Evolutionary conservation across 2,888 invertebrate species (phyloP).

Genomic region (Mechanitis mazaeus): DNA sequence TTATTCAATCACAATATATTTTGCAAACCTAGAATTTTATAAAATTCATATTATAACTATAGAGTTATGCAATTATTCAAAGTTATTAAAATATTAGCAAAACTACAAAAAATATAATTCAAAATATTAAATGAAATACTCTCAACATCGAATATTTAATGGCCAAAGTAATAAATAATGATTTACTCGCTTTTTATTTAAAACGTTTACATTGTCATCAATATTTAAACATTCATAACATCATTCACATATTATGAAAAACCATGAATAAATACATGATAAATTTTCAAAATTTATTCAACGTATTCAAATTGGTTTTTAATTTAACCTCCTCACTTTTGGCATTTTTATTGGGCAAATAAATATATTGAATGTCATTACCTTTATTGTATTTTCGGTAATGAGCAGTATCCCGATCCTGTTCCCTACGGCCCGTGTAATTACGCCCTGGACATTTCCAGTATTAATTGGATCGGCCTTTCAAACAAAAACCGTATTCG

Average conservation of each 20-base stretch:
- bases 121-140: too few species aligned
- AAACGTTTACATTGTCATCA: conserved; percentile 3
- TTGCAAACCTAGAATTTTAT: too few species aligned
- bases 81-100: too few species aligned
- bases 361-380: conserved; percentile 28
- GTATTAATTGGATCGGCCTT: conserved; percentile 54
- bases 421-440: conserved; percentile 43
- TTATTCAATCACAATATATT: too few species aligned
- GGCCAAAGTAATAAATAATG: not conserved
- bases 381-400: conserved; percentile 30
- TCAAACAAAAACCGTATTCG: conserved; percentile 33
- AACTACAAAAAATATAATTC: too few species aligned
- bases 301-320: conserved; percentile 27
- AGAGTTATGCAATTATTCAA: too few species aligned
- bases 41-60: too few species aligned
- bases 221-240: conserved; percentile 1
- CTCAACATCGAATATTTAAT: too few species aligned
- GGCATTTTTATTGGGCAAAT: conserved; percentile 26
- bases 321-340: conserved; percentile 24
- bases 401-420: conserved; percentile 31
- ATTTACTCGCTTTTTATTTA: conserved; percentile 1
- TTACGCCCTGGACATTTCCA: conserved; percentile 48
- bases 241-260: conserved; percentile 6
- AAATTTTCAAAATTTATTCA: conserved; percentile 22
- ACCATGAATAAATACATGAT: conserved; percentile 26